A percentile compares a stretch with the other conserved stretches of the same genome.
These are phyloP conservation scores for Helicolenus hilgendorfi DNA, from an alignment of 2,797 vertebrate genomes.

Conservation along the genomic window DNA sequence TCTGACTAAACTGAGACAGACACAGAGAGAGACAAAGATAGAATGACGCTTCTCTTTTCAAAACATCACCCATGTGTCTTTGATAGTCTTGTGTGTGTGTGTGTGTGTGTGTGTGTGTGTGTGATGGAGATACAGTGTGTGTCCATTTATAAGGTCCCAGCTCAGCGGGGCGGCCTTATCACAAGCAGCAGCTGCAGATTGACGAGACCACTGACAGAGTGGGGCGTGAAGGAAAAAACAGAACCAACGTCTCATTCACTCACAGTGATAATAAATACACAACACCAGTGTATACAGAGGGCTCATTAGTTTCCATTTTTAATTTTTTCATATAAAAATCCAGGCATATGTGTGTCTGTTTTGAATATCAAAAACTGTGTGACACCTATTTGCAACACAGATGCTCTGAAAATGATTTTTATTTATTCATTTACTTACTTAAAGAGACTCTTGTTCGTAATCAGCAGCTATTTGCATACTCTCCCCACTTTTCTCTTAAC, in stretches of 20 bases:
- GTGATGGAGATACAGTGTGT: constrained; percentile 58
- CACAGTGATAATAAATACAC: constrained; percentile 19
- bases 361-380: neutral
- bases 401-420: neutral
- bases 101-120: neutral
- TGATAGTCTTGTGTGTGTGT: constrained; percentile 45
- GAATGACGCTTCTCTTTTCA: constrained; percentile 39
- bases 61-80: constrained; percentile 45
- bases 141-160: constrained; percentile 81
- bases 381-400: neutral
- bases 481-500: neutral
- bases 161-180: constrained; percentile 86
- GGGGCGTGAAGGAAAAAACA: constrained; percentile 34
- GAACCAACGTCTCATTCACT: constrained; percentile 29
- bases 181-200: constrained; percentile 84
- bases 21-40: constrained; percentile 33
- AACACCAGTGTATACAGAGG: neutral
- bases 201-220: constrained; percentile 75
- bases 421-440: neutral
- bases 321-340: neutral
- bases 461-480: neutral
- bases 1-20: constrained; percentile 38
- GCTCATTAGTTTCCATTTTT: constrained; percentile 4
- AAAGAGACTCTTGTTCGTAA: neutral
- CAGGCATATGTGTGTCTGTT: neutral